Conservation (phyloP, 2,113 vertebrate species). For the Peromyscus californicus region DNA sequence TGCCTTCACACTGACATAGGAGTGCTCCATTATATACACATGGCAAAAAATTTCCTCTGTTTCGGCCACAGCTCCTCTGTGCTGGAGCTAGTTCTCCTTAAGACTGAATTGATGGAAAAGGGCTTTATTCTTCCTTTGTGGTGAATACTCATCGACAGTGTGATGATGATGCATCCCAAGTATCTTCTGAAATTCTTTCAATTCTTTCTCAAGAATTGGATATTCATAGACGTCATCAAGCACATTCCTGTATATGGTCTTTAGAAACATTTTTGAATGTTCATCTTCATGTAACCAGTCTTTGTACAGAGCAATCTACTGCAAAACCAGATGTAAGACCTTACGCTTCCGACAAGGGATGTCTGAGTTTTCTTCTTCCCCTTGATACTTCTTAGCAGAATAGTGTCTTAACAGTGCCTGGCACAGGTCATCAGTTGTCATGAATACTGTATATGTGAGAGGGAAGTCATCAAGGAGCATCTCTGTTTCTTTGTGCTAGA, state of each 20-base stretch:
- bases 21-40: slow-evolving; percentile 95
- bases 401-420: slow-evolving; percentile 82
- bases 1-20: slow-evolving; percentile 94
- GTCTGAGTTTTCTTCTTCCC: slow-evolving; percentile 92
- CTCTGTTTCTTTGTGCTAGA: slow-evolving; percentile 94
- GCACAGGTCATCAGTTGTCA: no score
- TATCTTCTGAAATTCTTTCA: slow-evolving; percentile 96
- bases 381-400: slow-evolving; percentile 93
- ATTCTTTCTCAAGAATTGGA: slow-evolving; percentile 94
- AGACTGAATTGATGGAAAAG: slow-evolving; percentile 96
- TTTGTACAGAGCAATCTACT: slow-evolving; percentile 95
- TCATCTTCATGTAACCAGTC: slow-evolving; percentile 96
- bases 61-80: slow-evolving; percentile 91
- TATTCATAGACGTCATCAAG: slow-evolving; percentile 97
- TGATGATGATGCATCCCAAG: slow-evolving; percentile 95
- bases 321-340: slow-evolving; percentile 95
- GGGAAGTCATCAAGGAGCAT: no score
- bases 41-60: slow-evolving; percentile 95
- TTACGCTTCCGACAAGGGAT: slow-evolving; percentile 94
- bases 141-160: neutral
- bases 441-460: no score
- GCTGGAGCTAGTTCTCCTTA: slow-evolving; percentile 94
- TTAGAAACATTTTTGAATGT: slow-evolving; percentile 95
- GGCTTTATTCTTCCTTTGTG: slow-evolving; percentile 91
- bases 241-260: slow-evolving; percentile 95